These are phyloP conservation scores for Callopanchax toddi DNA, from an alignment of 2,113 vertebrate genomes.

Conservation along the genomic window DNA sequence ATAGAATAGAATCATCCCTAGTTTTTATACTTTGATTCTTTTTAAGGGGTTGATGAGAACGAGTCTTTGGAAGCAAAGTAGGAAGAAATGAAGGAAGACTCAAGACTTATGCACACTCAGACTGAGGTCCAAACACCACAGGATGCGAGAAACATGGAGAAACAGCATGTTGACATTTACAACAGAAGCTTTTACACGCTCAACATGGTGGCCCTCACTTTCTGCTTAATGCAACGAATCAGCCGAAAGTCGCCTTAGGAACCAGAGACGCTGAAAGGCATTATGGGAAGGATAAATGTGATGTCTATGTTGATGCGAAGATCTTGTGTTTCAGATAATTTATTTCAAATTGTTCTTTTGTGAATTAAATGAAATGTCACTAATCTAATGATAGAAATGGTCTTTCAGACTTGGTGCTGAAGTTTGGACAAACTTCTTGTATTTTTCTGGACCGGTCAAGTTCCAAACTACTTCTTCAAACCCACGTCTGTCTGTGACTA, in stretches of 20 bases:
- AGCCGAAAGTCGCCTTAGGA: constrained; percentile 68
- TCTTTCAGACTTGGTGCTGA: too few species aligned
- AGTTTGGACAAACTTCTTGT: constrained; percentile 57
- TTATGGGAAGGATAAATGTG: background rate
- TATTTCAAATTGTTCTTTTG: too few species aligned
- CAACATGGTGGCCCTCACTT: constrained; percentile 16
- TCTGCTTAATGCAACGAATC: constrained; percentile 68
- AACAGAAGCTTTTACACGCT: constrained; percentile 44
- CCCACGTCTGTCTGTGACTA: constrained; percentile 22
- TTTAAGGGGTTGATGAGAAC: too few species aligned
- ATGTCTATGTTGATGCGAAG: background rate
- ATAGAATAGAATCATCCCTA: background rate
- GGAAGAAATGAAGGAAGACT: background rate
- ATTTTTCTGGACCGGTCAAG: constrained; percentile 33
- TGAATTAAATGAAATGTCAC: too few species aligned
- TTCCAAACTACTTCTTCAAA: constrained; percentile 17
- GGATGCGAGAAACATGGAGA: constrained; percentile 56
- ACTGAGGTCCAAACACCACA: constrained; percentile 20
- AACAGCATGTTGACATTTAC: constrained; percentile 69
- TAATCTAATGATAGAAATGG: background rate
- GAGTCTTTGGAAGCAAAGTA: too few species aligned
- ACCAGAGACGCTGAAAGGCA: background rate
- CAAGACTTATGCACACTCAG: background rate
- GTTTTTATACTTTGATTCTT: too few species aligned
- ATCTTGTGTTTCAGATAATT: background rate